A percentile compares a stretch with the other conserved stretches of the same genome.
Evolutionary conservation across 1,140 invertebrate genomes (phyloP).

Genomic region (Anoplolepis gracilipes): DNA sequence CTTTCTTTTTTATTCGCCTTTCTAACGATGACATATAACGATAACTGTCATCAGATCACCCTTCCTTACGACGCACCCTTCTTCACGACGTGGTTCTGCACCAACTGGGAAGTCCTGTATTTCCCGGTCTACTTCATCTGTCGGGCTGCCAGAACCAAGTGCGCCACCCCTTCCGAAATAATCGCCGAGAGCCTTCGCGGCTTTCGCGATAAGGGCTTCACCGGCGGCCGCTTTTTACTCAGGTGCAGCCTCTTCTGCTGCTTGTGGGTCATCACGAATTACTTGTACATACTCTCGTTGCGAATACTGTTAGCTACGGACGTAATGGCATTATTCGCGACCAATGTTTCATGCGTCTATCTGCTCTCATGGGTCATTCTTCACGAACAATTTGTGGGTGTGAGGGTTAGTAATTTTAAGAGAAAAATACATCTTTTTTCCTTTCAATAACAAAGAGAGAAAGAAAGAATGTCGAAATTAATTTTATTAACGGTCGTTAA

Average conservation of each 20-base stretch:
- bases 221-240: conserved; percentile 93
- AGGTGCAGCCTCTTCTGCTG: conserved; percentile 95
- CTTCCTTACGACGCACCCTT: conserved; percentile 94
- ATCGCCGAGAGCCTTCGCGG: conserved; percentile 92
- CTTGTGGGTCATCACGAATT: conserved; percentile 96
- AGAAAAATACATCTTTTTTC: not conserved
- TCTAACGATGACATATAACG: not conserved
- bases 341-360: conserved; percentile 97
- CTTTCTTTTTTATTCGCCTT: not conserved
- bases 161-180: conserved; percentile 91
- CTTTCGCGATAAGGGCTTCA: conserved; percentile 95
- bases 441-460: too few relatives aligned
- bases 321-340: conserved; percentile 96
- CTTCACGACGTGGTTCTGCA: conserved; percentile 97
- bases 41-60: conserved; percentile 82
- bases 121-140: conserved; percentile 95
- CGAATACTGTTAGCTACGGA: conserved; percentile 95
- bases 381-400: conserved; percentile 98
- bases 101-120: conserved; percentile 96
- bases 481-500: not conserved
- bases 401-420: conserved; percentile 91
- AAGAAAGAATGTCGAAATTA: not conserved
- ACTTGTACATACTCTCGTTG: conserved; percentile 95
- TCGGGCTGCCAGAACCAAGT: conserved; percentile 90
- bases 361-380: conserved; percentile 98